Conservation (phyloP, 2,888 invertebrate genomes). For the Cynaeus angustus region DNA sequence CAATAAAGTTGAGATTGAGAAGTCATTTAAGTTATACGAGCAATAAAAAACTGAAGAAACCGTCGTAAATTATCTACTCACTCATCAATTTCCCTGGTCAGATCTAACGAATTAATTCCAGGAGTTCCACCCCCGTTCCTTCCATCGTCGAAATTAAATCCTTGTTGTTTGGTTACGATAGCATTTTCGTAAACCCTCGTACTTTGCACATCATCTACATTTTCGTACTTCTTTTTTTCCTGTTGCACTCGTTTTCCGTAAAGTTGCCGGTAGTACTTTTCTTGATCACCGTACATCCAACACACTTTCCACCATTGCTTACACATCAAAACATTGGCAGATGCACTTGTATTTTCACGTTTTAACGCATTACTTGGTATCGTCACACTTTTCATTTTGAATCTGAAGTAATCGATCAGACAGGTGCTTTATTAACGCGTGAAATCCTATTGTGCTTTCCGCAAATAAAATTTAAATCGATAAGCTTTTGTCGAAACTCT, state of each 20-base stretch:
- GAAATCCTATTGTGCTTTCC: constrained; percentile 28
- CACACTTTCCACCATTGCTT: constrained; percentile 94
- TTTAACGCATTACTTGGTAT: constrained; percentile 65
- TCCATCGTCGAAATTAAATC: constrained; percentile 32
- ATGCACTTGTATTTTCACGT: constrained; percentile 67
- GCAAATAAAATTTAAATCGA: constrained; percentile 18
- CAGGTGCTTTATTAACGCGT: constrained; percentile 45
- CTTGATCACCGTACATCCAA: constrained; percentile 90
- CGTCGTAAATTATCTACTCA: constrained; percentile 57
- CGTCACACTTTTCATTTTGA: constrained; percentile 53
- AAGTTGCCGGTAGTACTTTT: constrained; percentile 88
- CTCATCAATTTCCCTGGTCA: constrained; percentile 63
- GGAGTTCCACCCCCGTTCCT: constrained; percentile 52
- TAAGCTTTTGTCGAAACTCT: constrained; percentile 27
- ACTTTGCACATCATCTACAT: constrained; percentile 39
- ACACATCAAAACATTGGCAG: constrained; percentile 86
- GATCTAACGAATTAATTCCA: constrained; percentile 60
- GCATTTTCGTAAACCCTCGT: constrained; percentile 49
- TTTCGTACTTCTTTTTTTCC: constrained; percentile 64
- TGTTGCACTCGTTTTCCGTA: constrained; percentile 74
- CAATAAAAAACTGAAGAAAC: constrained; percentile 20
- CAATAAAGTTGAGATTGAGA: constrained; percentile 1
- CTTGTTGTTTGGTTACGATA: constrained; percentile 26
- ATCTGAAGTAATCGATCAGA: constrained; percentile 30
- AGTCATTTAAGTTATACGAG: constrained; percentile 1